These are phyloP conservation scores for Chelon labrosus DNA, from an alignment of 2,797 vertebrate genomes.

Conservation along the genomic window DNA sequence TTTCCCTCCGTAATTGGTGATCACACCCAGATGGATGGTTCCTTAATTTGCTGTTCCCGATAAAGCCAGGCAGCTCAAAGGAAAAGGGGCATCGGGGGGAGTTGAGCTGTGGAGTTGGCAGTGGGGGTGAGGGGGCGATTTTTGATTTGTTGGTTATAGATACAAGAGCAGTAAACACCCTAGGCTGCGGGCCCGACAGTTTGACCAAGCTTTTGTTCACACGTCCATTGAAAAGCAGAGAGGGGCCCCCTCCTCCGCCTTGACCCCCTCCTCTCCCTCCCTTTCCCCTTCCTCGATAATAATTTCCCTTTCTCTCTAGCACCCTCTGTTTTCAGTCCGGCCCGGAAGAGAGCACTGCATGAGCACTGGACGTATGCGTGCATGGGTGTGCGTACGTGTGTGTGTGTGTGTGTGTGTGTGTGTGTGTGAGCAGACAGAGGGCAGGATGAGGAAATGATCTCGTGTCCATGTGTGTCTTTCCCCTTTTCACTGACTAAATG, in stretches of 20 bases:
- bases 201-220: constrained; percentile 87
- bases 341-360: constrained; percentile 55
- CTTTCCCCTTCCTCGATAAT: constrained; percentile 23
- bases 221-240: constrained; percentile 81
- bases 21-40: constrained; percentile 89
- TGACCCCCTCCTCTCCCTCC: constrained; percentile 13
- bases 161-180: constrained; percentile 88
- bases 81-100: constrained; percentile 62
- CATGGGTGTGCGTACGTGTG: constrained; percentile 7
- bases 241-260: constrained; percentile 30
- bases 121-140: constrained; percentile 38
- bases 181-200: constrained; percentile 80
- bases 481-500: constrained; percentile 64
- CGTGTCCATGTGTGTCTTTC: constrained; percentile 60
- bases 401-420: constrained; percentile 23
- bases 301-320: constrained; percentile 43
- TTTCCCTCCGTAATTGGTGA: constrained; percentile 87
- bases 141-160: constrained; percentile 88
- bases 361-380: constrained; percentile 19
- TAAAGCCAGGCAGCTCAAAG: constrained; percentile 81
- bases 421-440: constrained; percentile 28
- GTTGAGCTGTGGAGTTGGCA: constrained; percentile 29
- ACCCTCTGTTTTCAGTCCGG: constrained; percentile 55
- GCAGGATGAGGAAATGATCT: constrained; percentile 61
- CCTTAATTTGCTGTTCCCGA: constrained; percentile 87